Percentiles rank a stretch among this genome's conserved stretches.
Evolutionary conservation across 2,113 vertebrate species (phyloP).

Genomic region (Dinomys branickii): DNA sequence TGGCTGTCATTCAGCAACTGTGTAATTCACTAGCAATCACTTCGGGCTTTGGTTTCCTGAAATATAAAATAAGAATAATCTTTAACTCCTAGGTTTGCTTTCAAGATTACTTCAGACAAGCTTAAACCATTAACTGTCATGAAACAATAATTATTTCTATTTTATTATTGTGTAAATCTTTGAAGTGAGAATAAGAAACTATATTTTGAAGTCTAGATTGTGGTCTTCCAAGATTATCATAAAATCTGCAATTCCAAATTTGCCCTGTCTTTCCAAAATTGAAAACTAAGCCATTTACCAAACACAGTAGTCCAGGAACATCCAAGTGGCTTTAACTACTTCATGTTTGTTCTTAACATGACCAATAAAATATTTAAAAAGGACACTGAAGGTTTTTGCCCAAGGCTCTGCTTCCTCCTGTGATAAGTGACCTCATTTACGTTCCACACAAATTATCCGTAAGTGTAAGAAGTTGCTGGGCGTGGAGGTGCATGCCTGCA

Average conservation of each 20-base stretch:
- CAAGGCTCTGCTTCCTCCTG: neutral
- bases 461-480: neutral
- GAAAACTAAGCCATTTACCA: neutral
- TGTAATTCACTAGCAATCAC: slow-evolving; percentile 14
- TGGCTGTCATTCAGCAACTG: neutral
- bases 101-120: neutral
- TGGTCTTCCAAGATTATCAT: slow-evolving; percentile 27
- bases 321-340: neutral
- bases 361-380: slow-evolving; percentile 15
- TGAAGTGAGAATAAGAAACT: neutral
- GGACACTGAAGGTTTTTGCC: neutral
- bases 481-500: too few relatives aligned
- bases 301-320: slow-evolving; percentile 5
- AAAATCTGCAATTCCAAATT: slow-evolving; percentile 21
- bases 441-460: neutral
- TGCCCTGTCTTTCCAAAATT: slow-evolving; percentile 1
- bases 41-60: slow-evolving; percentile 37
- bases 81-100: neutral
- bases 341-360: neutral
- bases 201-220: neutral
- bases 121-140: neutral
- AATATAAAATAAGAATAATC: slow-evolving; percentile 25
- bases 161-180: neutral
- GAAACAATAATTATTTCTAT: neutral
- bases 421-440: neutral